These are phyloP conservation scores for Lasioglossum baleicum DNA, from an alignment of 1,140 invertebrate species.

Conservation along the genomic window DNA sequence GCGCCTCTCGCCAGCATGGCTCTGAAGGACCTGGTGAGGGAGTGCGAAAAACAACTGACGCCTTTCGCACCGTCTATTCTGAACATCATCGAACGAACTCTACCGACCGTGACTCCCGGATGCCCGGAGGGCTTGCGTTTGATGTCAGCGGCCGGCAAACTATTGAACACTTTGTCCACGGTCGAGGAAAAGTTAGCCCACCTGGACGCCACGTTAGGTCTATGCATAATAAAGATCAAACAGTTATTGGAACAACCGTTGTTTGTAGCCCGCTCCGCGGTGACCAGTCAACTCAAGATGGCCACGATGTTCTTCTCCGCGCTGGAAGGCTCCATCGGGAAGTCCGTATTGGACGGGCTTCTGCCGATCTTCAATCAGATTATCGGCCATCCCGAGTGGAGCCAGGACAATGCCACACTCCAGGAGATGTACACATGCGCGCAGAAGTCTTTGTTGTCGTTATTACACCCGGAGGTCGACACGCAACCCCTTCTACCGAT, in stretches of 20 bases:
- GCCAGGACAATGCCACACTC: slow-evolving; percentile 67
- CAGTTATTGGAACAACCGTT: slow-evolving; percentile 79
- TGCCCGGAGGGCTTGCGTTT: slow-evolving; percentile 84
- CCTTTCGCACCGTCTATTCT: slow-evolving; percentile 83
- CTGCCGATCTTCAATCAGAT: slow-evolving; percentile 74
- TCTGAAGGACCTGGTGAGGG: slow-evolving; percentile 90
- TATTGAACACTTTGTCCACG: slow-evolving; percentile 84
- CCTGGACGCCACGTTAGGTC: slow-evolving; percentile 85
- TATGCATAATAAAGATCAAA: slow-evolving; percentile 84
- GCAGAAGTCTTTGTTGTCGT: slow-evolving; percentile 77
- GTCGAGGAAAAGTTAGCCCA: slow-evolving; percentile 84
- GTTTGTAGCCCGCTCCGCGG: slow-evolving; percentile 45
- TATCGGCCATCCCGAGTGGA: slow-evolving; percentile 68
- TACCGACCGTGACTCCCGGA: slow-evolving; percentile 64
- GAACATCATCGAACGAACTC: slow-evolving; percentile 68
- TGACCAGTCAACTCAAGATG: slow-evolving; percentile 83
- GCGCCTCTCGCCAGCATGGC: slow-evolving; percentile 90
- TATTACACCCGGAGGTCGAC: slow-evolving; percentile 80
- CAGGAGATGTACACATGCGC: slow-evolving; percentile 71
- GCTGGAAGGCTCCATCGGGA: slow-evolving; percentile 80
- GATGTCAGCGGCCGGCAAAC: slow-evolving; percentile 89
- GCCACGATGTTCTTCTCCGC: slow-evolving; percentile 85
- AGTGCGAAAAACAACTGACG: slow-evolving; percentile 86
- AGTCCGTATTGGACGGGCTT: slow-evolving; percentile 70
- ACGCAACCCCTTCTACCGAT: slow-evolving; percentile 75